A percentile compares a stretch with the other conserved stretches of the same genome.
phyloP scores from a whole-genome alignment of 2,113 vertebrate species.

The Cathartes aura region DNA sequence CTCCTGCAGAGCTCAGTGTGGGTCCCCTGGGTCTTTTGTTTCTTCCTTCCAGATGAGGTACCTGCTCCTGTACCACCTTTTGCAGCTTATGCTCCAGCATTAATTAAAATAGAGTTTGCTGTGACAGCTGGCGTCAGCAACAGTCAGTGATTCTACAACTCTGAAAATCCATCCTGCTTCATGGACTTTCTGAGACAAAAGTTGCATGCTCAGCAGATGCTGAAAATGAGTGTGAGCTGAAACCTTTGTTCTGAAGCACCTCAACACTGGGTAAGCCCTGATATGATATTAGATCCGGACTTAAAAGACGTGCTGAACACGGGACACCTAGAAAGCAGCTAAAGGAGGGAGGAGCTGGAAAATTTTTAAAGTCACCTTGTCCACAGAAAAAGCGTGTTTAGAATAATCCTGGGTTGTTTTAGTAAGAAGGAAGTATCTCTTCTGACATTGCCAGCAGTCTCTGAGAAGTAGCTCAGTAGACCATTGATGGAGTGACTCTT shows the following conservation, averaged over 20 bases:
- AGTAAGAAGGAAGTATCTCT: not conserved
- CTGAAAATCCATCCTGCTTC: not conserved
- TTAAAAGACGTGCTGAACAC: fast-evolving
- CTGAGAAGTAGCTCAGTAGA: not conserved
- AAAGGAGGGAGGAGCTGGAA: not conserved
- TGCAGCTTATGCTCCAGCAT: not conserved
- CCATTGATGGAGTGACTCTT: not conserved
- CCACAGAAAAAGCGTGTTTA: fast-evolving
- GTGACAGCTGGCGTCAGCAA: not conserved
- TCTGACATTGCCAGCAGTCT: not conserved
- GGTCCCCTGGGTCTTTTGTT: fast-evolving
- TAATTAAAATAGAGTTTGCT: not conserved
- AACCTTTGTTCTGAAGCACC: not conserved
- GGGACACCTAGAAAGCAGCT: not conserved
- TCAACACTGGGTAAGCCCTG: not conserved
- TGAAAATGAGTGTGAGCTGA: not conserved
- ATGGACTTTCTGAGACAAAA: fast-evolving
- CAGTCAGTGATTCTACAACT: fast-evolving
- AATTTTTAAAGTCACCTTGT: not conserved
- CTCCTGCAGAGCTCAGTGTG: not conserved
- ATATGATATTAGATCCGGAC: not conserved
- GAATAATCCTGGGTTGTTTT: fast-evolving
- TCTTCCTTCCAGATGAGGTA: not conserved
- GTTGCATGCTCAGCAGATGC: not conserved
- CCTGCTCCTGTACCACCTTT: not conserved